Evolutionary conservation across 2,113 vertebrate species (phyloP), one percentile per base, ranked within the genome.

Genomic region (Mola mola): DNA sequence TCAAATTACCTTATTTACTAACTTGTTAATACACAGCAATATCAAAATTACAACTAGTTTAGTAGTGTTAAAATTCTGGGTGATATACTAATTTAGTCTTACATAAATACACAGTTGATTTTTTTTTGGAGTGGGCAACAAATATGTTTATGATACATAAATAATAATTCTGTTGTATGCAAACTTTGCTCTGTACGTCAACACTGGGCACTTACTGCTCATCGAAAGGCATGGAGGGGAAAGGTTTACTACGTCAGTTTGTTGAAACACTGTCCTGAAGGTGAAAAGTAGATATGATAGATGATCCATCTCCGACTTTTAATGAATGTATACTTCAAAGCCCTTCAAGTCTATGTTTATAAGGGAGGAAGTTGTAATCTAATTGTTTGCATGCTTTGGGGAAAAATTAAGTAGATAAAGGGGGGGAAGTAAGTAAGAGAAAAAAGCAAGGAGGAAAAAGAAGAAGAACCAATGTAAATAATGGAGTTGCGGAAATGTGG

Each of bases 281-380:
- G 48, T 33, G 19, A 16, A 42, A 44, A n/a, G n/a, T n/a, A n/a
- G 62, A n/a, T 21, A 4, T 74, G 79, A 82, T 63, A 56, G 69
- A 82, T 55, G 65, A 53, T 19, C 51, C 47, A 9, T 11, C 57
- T 40, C 29, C 43, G 17, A 11, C 41, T 62, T 74, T 67, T 71
- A 78, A 78, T 64, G 57, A 75, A 53, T 12, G 11, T 15, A 2
- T 4, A 59, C 29, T 24, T 22, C 26, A 8, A 42, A 46, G 59
- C 43, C 46, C 21, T 4, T 44, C 55, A 37, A 26, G 8, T 11
- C 12, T 1, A 1, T 22, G 49, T 17, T 53, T 53, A 43, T 20
- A 8, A 29, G 44, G 50, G 29, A 65, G 78, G 60, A 58, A 56
- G 50, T 20, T 5, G 6, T 29, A 43, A 47, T 66, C 69, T 50